phyloP scores from a whole-genome alignment of 2,113 vertebrate species.

The Antidorcas marsupialis region DNA sequence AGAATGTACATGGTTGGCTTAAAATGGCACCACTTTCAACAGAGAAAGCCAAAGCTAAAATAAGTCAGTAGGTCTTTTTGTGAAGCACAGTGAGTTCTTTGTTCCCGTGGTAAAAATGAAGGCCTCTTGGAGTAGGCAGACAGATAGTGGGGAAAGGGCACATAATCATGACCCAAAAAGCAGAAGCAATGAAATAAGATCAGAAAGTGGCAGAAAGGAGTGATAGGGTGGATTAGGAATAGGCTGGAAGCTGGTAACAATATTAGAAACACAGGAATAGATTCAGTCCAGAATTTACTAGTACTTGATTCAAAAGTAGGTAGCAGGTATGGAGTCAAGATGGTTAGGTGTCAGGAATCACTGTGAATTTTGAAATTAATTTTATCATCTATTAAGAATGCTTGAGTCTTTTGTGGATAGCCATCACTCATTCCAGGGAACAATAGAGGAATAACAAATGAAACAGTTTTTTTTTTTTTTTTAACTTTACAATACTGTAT shows the following conservation, averaged over 20 bases:
- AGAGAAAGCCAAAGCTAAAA: not conserved
- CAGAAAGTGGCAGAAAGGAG: fast-evolving
- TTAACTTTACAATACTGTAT: too few relatives aligned
- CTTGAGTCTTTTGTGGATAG: not conserved
- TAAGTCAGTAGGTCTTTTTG: not conserved
- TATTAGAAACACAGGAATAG: not conserved
- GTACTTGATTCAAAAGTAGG: not conserved
- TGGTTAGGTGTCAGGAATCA: not conserved
- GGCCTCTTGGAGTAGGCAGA: not conserved
- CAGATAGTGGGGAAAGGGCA: not conserved
- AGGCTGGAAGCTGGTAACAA: not conserved
- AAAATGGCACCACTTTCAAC: not conserved
- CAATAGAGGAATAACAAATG: not conserved
- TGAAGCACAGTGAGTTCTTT: not conserved
- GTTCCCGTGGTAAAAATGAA: not conserved
- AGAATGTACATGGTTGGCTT: not conserved
- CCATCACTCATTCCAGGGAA: not conserved
- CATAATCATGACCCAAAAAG: not conserved
- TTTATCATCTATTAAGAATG: not conserved
- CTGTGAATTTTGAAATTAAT: not conserved
- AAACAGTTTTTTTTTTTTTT: not conserved
- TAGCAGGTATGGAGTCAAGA: not conserved
- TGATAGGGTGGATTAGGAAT: not conserved
- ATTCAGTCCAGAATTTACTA: not conserved
- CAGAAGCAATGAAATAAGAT: not conserved